A percentile compares a stretch with the other conserved stretches of the same genome.
These are phyloP conservation scores for Batillaria attramentaria DNA, from an alignment of 1,140 invertebrate genomes.

Conservation along the genomic window DNA sequence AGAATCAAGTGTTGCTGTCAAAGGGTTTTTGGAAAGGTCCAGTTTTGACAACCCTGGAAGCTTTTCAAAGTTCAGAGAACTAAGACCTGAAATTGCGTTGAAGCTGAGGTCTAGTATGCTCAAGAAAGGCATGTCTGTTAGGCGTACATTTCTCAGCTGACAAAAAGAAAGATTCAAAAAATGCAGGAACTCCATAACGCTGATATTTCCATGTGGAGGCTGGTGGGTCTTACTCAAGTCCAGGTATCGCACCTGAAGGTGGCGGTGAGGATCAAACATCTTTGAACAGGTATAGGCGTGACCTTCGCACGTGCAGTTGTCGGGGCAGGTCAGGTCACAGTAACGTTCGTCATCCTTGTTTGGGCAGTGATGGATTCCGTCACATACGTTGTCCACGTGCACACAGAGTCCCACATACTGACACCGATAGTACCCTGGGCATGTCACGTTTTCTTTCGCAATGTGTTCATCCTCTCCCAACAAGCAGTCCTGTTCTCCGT, in stretches of 20 bases:
- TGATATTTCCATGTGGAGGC: neutral
- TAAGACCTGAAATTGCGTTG: slow-evolving; percentile 16
- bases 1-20: slow-evolving; percentile 33
- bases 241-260: slow-evolving; percentile 19
- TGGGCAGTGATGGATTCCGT: slow-evolving; percentile 30
- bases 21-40: slow-evolving; percentile 32
- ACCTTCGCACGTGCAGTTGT: slow-evolving; percentile 27
- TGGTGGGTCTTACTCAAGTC: neutral
- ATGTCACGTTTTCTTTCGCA: neutral
- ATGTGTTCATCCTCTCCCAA: slow-evolving; percentile 26
- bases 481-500: slow-evolving; percentile 29
- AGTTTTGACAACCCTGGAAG: slow-evolving; percentile 22
- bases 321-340: slow-evolving; percentile 24
- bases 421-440: slow-evolving; percentile 28
- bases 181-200: slow-evolving; percentile 9
- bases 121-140: neutral
- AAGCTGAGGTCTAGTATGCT: slow-evolving; percentile 27
- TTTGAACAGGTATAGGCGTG: slow-evolving; percentile 20
- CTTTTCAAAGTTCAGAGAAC: slow-evolving; percentile 11
- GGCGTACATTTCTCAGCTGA: neutral
- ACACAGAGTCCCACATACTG: slow-evolving; percentile 15
- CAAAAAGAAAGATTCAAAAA: slow-evolving; percentile 30
- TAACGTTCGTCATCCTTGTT: slow-evolving; percentile 34
- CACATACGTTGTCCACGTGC: slow-evolving; percentile 30
- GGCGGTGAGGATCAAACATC: neutral